Base-by-base conservation (phyloP, 2,113 vertebrate genomes). In the Ictalurus punctatus region DNA sequence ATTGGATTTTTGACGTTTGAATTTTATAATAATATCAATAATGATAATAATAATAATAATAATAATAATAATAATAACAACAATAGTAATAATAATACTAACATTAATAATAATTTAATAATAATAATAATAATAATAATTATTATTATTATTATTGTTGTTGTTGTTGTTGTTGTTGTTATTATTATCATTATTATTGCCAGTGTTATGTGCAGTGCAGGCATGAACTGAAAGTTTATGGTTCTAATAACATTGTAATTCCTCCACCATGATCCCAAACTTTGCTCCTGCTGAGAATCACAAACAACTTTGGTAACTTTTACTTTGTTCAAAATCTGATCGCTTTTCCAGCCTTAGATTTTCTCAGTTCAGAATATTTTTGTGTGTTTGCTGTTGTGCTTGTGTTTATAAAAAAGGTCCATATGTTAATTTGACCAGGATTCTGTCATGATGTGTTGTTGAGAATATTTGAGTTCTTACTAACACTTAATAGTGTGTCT, bases 381-480 rank as follows among this genome's bases (percentile, higher is more conserved):
- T 59, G 37, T 59, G 59, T 86, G n/a, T 85, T 56, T 71, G 84
- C 48, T 71, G n/a, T 54, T 73, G 48, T 37, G 67, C 37, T 34
- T 82, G 17, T 59, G 17, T 7, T 1, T 16, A 14, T 48, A 17
- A 83, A 54, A 85, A 82, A 9, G 2, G 48, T 52, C 37, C 9
- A 23, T 37, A 37, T 82, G 12, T 59, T 30, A 59, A 82, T 82
- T 82, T 23, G 0, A 2, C 25, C 52, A 34, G 54, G 79, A 19
- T 56, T 82, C 30, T 34, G 14, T 30, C 17, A 12, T 59, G n/a
- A 59, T 23, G 56, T 59, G 10, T 59, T 61, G n/a, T 56, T 37
- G 30, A 58, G 3, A 54, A 6, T 56, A 14, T 30, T 56, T 54
- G 9, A 30, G 6, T 54, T 54, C 4, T 54, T 54, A 54, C n/a